Evolutionary conservation across 1,140 invertebrate species (phyloP), one percentile per base, ranked within the genome.

Genomic region (Ridgeia piscesae): DNA sequence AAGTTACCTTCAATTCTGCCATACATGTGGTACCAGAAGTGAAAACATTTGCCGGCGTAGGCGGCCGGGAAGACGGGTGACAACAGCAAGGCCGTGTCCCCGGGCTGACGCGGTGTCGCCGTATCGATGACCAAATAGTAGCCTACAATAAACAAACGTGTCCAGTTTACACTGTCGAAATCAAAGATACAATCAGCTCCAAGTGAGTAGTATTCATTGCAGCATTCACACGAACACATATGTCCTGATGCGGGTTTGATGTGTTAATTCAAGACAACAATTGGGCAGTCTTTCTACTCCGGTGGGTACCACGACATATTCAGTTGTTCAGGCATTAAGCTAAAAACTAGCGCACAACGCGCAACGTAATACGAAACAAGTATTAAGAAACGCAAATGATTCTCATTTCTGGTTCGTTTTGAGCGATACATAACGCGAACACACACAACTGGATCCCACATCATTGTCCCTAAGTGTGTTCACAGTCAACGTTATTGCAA

Each of bases 11-110:
- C 14, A 8, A 31, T 21, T 77, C 58, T 77, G 2, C 98, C 98
- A 94, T 97, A 98, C 98, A 98, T 98, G 94, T 98, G 97, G 94
- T 96, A 97, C 96, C 97, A 98, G 94, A 98, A 98, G 8, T 93
- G 94, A 21, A 95, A 91, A 92, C 95, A 95, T 89, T 95, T 93
- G 33, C 94, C 95, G 33, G 34, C 33, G 21, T 92, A 31, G 88
- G 92, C 92, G 77, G 91, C 35, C 33, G 93, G 93, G 58, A 93
- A 94, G 14, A 90, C 90, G 94, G 94, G 4, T 21, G 93, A 93
- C 48, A 95, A 92, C 35, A 95, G 88, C 50, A 94, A 93, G 21
- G 95, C 95, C 88, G 94, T 95, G 93, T 96, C 94, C 33, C 94
- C 94, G 35, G 89, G 90, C 93, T 93, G 94, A 34, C 94, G 92